Base-by-base conservation (phyloP, 2,113 vertebrate species). In the Apistogramma diplotaenia region DNA sequence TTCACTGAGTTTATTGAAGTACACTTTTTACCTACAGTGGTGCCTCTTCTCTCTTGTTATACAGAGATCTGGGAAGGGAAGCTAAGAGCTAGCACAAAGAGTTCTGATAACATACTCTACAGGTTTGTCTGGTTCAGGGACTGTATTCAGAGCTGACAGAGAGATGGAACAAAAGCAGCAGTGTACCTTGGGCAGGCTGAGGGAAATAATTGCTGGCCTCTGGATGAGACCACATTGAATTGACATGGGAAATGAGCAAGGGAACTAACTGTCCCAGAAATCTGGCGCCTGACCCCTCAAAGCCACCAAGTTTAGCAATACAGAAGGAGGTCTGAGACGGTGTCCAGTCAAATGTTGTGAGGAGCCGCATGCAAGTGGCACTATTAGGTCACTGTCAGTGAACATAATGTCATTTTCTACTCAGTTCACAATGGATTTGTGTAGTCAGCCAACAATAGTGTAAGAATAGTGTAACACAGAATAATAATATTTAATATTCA, bases 221-320 rank as follows among this genome's bases (percentile, higher is more conserved):
- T 94, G 94, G 96, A 96, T 96, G 96, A 97, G 96, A 96, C 96
- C 94, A 95, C 96, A 95, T 91, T 94, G 93, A 94, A 95, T 93
- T 73, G 76, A 76, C 56, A 95, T 92, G 93, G 93, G 95, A 96
- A 95, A 93, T 89, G 93, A 94, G 89, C 29, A 16, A 87, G 89
- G 93, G 95, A 96, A 95, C 94, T 88, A 54, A 94, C 93, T 88
- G 91, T 95, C 94, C 93, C 90, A 87, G 81, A 89, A 83, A 90
- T 90, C 86, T 94, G 85, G 90, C 85, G 87, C 91, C 90, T 94
- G 90, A 94, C 88, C 90, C 91, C 92, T 25, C 73, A 91, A 96
- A 95, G 95, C 94, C 94, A 92, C 94, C 91, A 33, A 86, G 89
- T 49, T 76, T 92, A 84, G 92, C 89, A 89, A 90, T 70, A 51